phyloP scores from a whole-genome alignment of 2,113 vertebrate genomes.

The Melospiza georgiana region DNA sequence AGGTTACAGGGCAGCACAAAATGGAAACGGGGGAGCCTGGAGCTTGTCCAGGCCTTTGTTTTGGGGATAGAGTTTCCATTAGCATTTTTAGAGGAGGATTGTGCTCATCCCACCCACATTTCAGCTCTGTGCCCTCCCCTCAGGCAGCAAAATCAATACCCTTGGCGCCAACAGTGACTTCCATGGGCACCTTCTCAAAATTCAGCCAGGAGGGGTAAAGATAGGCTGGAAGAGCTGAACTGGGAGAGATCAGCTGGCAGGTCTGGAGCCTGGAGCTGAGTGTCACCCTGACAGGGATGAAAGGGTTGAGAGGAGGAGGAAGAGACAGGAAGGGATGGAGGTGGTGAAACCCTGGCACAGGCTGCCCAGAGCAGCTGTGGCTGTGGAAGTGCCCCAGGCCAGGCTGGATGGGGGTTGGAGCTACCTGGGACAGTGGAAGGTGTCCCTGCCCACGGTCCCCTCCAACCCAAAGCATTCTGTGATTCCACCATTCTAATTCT shows the following conservation, averaged over 20 bases:
- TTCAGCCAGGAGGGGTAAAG: neutral
- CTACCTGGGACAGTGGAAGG: neutral
- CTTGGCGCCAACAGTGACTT: neutral
- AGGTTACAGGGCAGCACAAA: neutral
- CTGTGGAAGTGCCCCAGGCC: neutral
- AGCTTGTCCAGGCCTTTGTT: neutral
- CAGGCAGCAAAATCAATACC: neutral
- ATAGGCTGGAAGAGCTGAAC: neutral
- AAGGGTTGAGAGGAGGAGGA: neutral
- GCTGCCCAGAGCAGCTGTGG: neutral
- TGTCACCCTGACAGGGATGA: neutral
- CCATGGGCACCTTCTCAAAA: neutral
- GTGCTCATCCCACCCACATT: accelerated
- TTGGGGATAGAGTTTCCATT: neutral
- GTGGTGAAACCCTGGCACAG: neutral
- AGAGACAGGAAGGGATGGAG: neutral
- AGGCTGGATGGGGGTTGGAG: accelerated
- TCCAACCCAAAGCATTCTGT: neutral
- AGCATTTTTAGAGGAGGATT: neutral
- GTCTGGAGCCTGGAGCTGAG: neutral
- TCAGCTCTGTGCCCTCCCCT: neutral
- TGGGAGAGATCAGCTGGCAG: neutral
- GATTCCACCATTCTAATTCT: neutral
- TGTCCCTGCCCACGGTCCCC: neutral
- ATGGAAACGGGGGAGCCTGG: neutral